Base-by-base conservation (phyloP, 1,140 invertebrate species). In the Babylonia areolata region DNA sequence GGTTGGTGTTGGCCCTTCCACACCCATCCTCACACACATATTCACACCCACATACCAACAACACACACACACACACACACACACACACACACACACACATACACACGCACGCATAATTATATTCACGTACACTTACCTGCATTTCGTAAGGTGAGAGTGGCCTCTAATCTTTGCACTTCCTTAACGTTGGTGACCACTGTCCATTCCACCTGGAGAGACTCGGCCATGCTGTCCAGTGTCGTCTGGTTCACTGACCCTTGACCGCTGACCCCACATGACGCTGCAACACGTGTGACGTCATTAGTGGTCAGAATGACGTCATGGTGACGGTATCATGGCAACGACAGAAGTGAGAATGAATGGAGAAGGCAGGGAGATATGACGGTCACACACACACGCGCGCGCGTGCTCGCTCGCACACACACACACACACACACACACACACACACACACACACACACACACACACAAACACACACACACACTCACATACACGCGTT, bases 131-230 rank as follows among this genome's bases (percentile, higher is more conserved):
- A 3, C 64, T 69, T 23, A 69, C 64, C 64, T 1, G 0, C 11
- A 51, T 81, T 81, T 23, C 20, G n/a, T 17, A 64, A n/a, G 11
- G 80, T 64, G 5, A 81, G 46, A 2, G 51, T 58, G 3, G 80
- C 80, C 11, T 81, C 23, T 17, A 58, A 58, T 2, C 46, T 15
- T 37, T 81, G 40, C 9, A 58, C 33, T 51, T 81, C 46, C 33
- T 31, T 58, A 11, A 33, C 35, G 51, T 81, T 81, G 80, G 46
- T 81, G 39, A 81, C 80, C 28, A 81, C 80, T 31, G 28, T 31
- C 80, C 80, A 81, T 42, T 31, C n/a, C 9, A 81, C 31, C n/a
- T 81, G n/a, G 0, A 81, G 46, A 31, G 42, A n/a, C n/a, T 81
- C 31, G n/a, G 80, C 80, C 42, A 51, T 3, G 46, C n/a, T n/a